Evolutionary conservation across 2,888 invertebrate genomes (phyloP), one percentile per base, ranked within the genome.

Genomic region (Portevinia maculata): DNA sequence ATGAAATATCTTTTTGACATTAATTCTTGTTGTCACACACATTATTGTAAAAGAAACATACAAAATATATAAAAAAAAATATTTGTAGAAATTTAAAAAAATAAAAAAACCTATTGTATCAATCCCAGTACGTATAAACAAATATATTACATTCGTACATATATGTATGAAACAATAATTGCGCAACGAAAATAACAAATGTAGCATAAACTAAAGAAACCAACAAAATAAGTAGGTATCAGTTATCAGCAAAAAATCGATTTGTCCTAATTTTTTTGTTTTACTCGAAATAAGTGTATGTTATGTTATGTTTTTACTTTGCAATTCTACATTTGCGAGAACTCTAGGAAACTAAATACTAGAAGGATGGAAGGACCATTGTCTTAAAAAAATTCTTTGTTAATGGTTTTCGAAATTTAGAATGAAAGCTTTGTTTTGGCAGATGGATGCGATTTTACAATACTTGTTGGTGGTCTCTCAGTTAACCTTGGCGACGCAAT

Each of bases 1-100:
- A 83, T 83, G 83, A 83, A 83, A 83, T 83, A 83, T 83, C 83
- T 83, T 83, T 83, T 83, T 83, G 83, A 83, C 76, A 83, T 83
- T 78, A 83, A 83, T 78, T 83, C 83, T 83, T 78, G 83, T 83
- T 83, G 83, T 83, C 83, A 78, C 81, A 76, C 83, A 83, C 83
- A 83, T 83, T 83, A 67, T 60, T 78, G 78, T 78, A 83, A 83
- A 64, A 52, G 41, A 37, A 81, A 64, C 69, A 71, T 67, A 60
- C 55, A 67, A 67, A 70, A 65, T 70, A 75, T 50, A 32, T 32
- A 32, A 65, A 34, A 69, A 9, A 52, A 53, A 67, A 83, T 83
- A 71, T 76, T 81, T 83, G 83, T 83, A 83, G 83, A 62, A 57
- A 71, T 67, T 73, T 76, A 52, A 74, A 44, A 59, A 41, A 21